phyloP scores from a whole-genome alignment of 2,113 vertebrate species.

The Cairina moschata region DNA sequence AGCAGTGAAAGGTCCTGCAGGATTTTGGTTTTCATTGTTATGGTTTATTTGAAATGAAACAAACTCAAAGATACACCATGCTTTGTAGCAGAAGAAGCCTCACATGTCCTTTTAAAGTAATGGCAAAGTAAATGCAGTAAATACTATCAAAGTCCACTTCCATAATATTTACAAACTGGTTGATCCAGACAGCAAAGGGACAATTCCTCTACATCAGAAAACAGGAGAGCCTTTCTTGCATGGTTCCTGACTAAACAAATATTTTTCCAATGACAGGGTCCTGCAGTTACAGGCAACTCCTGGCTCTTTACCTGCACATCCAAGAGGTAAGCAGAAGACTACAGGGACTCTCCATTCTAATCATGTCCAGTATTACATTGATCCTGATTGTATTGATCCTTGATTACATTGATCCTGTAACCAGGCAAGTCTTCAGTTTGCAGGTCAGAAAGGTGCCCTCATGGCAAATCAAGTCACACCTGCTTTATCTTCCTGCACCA shows the following conservation, averaged over 20 bases:
- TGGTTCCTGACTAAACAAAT: not conserved
- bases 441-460: not conserved
- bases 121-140: not conserved
- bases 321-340: not conserved
- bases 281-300: not conserved
- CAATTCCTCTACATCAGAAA: not conserved
- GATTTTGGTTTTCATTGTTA: not conserved
- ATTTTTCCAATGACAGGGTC: not conserved
- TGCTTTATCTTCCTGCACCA: not conserved
- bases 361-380: fast-evolving
- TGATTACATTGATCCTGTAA: not conserved
- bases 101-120: not conserved
- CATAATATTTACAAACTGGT: not conserved
- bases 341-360: not conserved
- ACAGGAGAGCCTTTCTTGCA: not conserved
- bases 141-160: not conserved
- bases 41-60: not conserved
- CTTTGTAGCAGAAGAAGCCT: not conserved
- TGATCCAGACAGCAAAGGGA: not conserved
- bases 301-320: not conserved
- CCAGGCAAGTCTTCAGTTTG: fast-evolving
- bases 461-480: not conserved
- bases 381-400: not conserved
- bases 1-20: not conserved
- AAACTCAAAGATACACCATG: not conserved